phyloP scores from a whole-genome alignment of 2,888 invertebrate species.

The Rotaria macrura region DNA sequence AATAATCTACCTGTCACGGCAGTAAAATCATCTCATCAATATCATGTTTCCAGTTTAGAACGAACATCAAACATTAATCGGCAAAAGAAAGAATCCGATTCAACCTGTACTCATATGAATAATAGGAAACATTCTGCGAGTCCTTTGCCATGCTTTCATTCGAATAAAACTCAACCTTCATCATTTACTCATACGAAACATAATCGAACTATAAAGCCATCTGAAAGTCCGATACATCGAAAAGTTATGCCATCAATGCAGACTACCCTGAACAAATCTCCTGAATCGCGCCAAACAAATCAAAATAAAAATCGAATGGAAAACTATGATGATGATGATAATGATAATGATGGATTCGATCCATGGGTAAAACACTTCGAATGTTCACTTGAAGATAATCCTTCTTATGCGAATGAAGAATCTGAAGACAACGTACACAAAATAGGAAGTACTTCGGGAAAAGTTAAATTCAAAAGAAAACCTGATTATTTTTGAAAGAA shows the following conservation, averaged over 20 bases:
- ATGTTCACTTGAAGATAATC: background rate
- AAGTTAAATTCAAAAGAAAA: constrained; percentile 4
- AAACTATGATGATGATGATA: background rate
- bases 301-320: background rate
- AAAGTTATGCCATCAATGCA: background rate
- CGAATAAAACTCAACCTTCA: background rate
- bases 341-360: background rate
- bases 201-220: background rate
- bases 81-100: background rate
- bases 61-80: background rate
- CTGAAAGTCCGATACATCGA: background rate
- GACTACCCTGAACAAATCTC: background rate
- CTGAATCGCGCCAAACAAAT: background rate
- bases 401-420: background rate
- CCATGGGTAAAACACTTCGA: constrained; percentile 4
- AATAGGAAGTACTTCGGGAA: background rate
- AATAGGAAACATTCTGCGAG: background rate
- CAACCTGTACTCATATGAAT: background rate
- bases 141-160: background rate
- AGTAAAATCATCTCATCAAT: background rate
- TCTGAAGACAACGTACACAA: too few species aligned
- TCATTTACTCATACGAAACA: background rate
- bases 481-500: background rate
- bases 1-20: background rate
- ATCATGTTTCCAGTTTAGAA: background rate